A percentile compares a stretch with the other conserved stretches of the same genome.
Evolutionary conservation across 2,113 vertebrate genomes (phyloP).

Genomic region (Nycticebus coucang): DNA sequence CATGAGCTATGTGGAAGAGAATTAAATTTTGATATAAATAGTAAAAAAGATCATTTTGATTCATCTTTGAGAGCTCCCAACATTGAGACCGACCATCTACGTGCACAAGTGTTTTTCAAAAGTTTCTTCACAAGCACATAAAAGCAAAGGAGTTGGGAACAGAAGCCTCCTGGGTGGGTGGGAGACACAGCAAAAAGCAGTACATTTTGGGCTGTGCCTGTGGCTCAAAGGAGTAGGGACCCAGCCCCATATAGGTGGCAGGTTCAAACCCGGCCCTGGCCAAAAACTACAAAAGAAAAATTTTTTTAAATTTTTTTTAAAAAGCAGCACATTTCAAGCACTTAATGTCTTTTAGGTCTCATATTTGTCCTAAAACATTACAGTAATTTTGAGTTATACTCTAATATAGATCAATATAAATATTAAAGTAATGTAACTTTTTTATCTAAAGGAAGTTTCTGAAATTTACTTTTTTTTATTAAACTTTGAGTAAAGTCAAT

Average conservation of each 20-base stretch:
- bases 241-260: no score
- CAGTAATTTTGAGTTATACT: background rate
- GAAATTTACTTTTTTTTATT: slow-evolving; percentile 5
- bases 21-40: background rate
- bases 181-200: background rate
- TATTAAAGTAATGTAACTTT: background rate
- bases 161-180: background rate
- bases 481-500: background rate
- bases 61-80: background rate
- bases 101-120: background rate
- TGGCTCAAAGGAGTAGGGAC: no score
- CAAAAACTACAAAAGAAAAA: no score
- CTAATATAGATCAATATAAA: background rate
- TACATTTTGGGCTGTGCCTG: background rate
- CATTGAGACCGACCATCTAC: slow-evolving; percentile 17
- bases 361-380: background rate
- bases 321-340: background rate
- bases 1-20: background rate
- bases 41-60: background rate
- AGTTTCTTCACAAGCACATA: background rate
- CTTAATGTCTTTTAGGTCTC: background rate
- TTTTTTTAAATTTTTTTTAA: no score
- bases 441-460: background rate
- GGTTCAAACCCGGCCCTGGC: no score
- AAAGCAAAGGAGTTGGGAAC: background rate